phyloP scores from a whole-genome alignment of 1,140 invertebrate genomes.

The Cydia pomonella region DNA sequence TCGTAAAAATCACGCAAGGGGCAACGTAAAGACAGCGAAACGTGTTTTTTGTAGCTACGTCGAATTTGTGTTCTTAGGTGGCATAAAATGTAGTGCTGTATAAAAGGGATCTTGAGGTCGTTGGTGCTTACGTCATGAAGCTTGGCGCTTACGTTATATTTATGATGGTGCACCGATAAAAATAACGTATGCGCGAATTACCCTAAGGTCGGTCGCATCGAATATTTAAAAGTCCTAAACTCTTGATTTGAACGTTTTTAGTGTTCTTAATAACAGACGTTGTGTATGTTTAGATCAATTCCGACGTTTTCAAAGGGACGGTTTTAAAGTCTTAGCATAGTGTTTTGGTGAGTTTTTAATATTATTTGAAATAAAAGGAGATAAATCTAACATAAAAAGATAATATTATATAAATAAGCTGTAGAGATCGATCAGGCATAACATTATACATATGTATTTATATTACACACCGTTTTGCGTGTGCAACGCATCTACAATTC shows the following conservation, averaged over 20 bases:
- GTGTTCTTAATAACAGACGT: background rate
- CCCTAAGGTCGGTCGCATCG: no score
- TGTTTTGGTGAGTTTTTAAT: no score
- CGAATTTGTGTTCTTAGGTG: background rate
- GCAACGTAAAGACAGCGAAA: conserved; percentile 18
- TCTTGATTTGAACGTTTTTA: background rate
- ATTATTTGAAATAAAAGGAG: no score
- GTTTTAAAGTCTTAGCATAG: no score
- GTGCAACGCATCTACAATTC: no score
- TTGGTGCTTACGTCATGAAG: background rate
- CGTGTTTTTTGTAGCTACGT: background rate
- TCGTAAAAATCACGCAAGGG: conserved; percentile 30
- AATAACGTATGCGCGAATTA: background rate
- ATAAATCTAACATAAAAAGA: no score
- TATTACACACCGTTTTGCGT: no score
- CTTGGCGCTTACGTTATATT: background rate
- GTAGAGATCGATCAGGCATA: no score
- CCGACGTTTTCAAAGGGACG: no score
- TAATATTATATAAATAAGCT: no score
- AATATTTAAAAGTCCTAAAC: background rate
- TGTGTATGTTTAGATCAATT: background rate
- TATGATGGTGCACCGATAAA: background rate
- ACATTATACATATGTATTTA: no score
- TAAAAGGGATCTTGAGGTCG: background rate
- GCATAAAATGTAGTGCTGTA: background rate